Percentiles rank a stretch among this genome's conserved stretches.
Evolutionary conservation across 2,888 invertebrate species (phyloP).

Genomic region (Netelia virgata): DNA sequence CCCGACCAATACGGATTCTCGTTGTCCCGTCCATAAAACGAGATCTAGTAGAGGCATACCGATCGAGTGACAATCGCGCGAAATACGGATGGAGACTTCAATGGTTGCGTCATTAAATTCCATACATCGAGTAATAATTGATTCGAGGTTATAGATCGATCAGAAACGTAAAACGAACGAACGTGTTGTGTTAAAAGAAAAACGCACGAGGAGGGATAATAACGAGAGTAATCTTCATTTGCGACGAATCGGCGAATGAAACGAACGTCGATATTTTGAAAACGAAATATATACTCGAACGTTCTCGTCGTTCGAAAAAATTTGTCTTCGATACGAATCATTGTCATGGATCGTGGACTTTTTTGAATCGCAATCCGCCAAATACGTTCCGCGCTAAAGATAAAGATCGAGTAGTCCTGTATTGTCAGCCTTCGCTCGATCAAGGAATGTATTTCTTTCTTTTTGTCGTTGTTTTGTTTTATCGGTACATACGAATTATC

Average conservation of each 20-base stretch:
- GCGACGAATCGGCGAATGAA: too few relatives aligned
- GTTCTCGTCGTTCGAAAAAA: too few relatives aligned
- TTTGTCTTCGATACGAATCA: too few relatives aligned
- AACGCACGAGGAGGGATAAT: not conserved
- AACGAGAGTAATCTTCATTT: not conserved
- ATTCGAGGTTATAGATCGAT: not conserved
- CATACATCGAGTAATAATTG: not conserved
- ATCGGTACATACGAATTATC: not conserved
- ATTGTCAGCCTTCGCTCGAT: not conserved
- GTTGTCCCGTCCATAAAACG: conserved; percentile 47
- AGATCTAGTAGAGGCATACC: conserved; percentile 19
- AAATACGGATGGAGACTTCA: conserved; percentile 11
- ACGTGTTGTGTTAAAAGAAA: not conserved
- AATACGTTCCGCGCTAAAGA: not conserved
- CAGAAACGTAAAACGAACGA: not conserved
- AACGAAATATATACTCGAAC: too few relatives aligned
- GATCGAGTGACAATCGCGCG: conserved; percentile 24
- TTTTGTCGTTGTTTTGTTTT: not conserved
- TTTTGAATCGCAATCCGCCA: too few relatives aligned
- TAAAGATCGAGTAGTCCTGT: not conserved
- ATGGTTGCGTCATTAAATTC: conserved; percentile 20
- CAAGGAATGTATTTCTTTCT: not conserved
- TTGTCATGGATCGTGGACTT: too few relatives aligned
- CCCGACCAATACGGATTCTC: conserved; percentile 56
- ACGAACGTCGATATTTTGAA: too few relatives aligned